Conservation (phyloP, 2,113 vertebrate species). For the Globicephala melas region DNA sequence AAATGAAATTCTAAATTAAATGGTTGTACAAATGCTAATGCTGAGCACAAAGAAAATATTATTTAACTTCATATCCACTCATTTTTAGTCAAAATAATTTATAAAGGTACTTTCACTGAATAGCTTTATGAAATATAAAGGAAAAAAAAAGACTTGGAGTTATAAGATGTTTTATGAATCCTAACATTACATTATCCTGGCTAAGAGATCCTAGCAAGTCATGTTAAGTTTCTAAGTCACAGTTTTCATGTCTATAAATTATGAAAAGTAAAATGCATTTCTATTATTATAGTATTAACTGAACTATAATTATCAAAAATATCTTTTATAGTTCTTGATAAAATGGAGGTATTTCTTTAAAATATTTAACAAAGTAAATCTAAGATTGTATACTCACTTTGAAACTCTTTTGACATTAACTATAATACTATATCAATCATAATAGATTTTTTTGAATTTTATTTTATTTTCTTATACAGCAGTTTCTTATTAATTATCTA, state of each 20-base stretch:
- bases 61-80: neutral
- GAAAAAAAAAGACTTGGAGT: neutral
- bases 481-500: too few relatives aligned
- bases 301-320: neutral
- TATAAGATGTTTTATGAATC: neutral
- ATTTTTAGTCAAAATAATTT: constrained; percentile 17
- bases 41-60: neutral
- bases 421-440: neutral
- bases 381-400: neutral
- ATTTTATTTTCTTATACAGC: too few relatives aligned
- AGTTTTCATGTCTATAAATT: neutral
- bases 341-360: neutral
- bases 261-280: neutral
- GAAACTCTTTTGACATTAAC: neutral
- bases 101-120: neutral
- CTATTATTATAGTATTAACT: neutral
- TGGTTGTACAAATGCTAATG: neutral
- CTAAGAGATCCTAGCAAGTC: neutral
- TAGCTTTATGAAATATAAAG: neutral
- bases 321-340: neutral
- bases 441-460: neutral
- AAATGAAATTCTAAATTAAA: neutral
- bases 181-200: neutral
- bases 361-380: neutral
- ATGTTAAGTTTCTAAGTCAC: neutral